phyloP scores from a whole-genome alignment of 1,140 invertebrate genomes.

The Oscheius sp. region DNA sequence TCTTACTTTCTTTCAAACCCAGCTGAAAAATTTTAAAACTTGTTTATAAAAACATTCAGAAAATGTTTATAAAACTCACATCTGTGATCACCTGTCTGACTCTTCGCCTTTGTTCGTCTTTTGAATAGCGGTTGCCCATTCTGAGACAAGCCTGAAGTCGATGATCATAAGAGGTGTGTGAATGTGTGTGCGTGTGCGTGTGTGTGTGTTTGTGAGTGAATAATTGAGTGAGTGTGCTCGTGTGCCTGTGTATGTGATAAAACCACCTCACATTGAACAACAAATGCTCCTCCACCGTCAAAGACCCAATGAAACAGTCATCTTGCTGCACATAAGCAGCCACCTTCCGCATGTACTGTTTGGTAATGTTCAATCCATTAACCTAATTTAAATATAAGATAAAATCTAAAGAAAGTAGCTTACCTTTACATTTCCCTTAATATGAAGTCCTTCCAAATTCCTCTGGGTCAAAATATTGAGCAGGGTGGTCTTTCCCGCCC shows the following conservation, averaged over 20 bases:
- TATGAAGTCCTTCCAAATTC: constrained; percentile 69
- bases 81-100: constrained; percentile 86
- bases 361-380: constrained; percentile 54
- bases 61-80: constrained; percentile 64
- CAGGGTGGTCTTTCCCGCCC: constrained; percentile 89
- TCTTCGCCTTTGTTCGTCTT: constrained; percentile 73
- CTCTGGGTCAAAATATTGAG: constrained; percentile 83
- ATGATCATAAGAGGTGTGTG: too few relatives aligned
- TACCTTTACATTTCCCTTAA: constrained; percentile 69
- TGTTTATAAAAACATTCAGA: background rate
- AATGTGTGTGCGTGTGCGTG: too few relatives aligned
- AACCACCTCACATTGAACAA: constrained; percentile 75
- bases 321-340: constrained; percentile 92
- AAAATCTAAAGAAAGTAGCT: constrained; percentile 29
- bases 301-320: constrained; percentile 81
- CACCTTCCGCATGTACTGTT: constrained; percentile 71
- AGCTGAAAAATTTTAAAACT: constrained; percentile 66
- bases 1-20: constrained; percentile 67
- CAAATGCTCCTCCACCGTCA: constrained; percentile 83
- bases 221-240: too few relatives aligned
- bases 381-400: background rate
- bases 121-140: constrained; percentile 76
- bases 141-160: constrained; percentile 76
- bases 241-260: background rate
- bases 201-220: too few relatives aligned